phyloP scores from a whole-genome alignment of 2,797 vertebrate species.

The Enteromius radiatus region DNA sequence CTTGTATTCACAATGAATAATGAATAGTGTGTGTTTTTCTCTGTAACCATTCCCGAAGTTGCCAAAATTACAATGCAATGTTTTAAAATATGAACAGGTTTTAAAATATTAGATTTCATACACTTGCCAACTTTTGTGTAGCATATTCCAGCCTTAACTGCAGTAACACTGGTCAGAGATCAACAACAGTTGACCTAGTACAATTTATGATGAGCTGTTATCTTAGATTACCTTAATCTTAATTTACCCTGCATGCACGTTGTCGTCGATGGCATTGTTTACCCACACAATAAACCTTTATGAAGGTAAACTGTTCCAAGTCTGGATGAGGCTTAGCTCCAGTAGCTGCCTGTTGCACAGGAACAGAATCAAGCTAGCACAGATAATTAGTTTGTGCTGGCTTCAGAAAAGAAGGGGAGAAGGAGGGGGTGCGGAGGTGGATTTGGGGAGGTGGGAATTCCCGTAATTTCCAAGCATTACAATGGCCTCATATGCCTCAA shows the following conservation, averaged over 20 bases:
- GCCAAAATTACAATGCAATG: not conserved
- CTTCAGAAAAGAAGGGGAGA: constrained; percentile 34
- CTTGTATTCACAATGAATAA: not conserved
- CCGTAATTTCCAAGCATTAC: constrained; percentile 60
- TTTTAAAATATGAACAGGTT: not conserved
- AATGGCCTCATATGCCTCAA: constrained; percentile 53
- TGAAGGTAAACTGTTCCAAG: not conserved
- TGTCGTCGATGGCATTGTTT: constrained; percentile 9
- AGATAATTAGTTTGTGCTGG: constrained; percentile 33
- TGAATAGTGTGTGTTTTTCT: not conserved
- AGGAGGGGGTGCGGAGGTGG: constrained; percentile 35
- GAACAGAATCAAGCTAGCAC: not conserved
- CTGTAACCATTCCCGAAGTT: not conserved
- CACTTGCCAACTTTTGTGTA: not conserved
- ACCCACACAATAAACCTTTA: not conserved
- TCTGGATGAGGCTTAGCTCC: constrained; percentile 23
- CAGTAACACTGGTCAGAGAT: not conserved
- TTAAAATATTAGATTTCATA: not conserved
- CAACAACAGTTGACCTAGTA: constrained; percentile 18
- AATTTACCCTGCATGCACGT: not conserved
- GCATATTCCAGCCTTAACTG: not conserved
- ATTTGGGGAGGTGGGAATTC: constrained; percentile 55
- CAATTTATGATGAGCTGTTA: not conserved
- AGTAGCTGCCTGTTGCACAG: constrained; percentile 50
- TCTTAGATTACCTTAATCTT: not conserved